These are phyloP conservation scores for Ischnus inquisitorius DNA, from an alignment of 2,888 invertebrate species.

Conservation along the genomic window DNA sequence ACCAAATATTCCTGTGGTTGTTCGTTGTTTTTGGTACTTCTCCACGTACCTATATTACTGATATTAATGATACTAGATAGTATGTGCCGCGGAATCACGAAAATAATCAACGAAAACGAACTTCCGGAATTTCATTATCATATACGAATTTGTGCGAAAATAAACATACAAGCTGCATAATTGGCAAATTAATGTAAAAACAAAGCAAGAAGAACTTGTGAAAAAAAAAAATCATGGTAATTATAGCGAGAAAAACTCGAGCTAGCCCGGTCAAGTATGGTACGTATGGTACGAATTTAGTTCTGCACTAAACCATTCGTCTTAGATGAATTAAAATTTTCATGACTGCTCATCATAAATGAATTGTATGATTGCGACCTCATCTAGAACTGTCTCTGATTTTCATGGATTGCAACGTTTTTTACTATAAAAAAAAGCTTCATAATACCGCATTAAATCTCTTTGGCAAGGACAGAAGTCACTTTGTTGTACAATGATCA, in stretches of 20 bases:
- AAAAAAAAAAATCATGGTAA: background rate
- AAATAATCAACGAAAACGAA: constrained; percentile 21
- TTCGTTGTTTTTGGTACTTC: constrained; percentile 47
- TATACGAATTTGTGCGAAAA: constrained; percentile 4
- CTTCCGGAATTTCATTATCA: background rate
- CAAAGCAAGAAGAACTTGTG: background rate
- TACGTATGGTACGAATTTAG: no score
- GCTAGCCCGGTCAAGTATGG: background rate
- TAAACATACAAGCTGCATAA: constrained; percentile 1
- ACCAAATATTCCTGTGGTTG: constrained; percentile 60
- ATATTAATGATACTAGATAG: constrained; percentile 21
- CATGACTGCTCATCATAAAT: background rate
- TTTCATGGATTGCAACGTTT: background rate
- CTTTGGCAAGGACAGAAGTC: background rate
- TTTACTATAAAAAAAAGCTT: background rate
- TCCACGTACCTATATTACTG: constrained; percentile 7
- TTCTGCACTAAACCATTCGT: background rate
- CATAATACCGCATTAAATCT: background rate
- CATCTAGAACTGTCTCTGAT: background rate
- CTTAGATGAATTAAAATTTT: background rate
- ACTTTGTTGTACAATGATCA: background rate
- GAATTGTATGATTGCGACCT: background rate
- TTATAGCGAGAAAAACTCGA: background rate
- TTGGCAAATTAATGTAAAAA: background rate
- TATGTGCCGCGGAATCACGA: background rate